Evolutionary conservation across 2,113 vertebrate genomes (phyloP).

Genomic region (Lamprologus ornatipinnis): DNA sequence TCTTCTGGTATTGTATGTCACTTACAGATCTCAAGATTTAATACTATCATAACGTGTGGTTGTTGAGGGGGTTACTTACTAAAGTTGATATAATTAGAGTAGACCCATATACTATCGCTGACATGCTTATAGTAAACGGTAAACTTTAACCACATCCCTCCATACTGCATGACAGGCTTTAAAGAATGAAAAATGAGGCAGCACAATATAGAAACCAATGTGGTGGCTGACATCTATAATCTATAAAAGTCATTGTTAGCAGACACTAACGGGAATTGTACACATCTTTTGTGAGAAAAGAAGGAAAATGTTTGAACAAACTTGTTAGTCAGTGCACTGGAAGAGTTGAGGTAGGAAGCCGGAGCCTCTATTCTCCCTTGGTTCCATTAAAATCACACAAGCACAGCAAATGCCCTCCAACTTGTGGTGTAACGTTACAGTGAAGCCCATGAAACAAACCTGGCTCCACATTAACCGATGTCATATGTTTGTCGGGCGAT

Average conservation of each 20-base stretch:
- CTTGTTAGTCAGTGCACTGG: conserved; percentile 29
- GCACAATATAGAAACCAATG: not conserved
- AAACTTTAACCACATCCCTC: not conserved
- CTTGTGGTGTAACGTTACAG: conserved; percentile 57
- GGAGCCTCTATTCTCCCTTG: conserved; percentile 23
- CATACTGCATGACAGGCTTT: not conserved
- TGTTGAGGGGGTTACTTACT: not conserved
- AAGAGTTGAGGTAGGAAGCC: not conserved
- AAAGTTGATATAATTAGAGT: not conserved
- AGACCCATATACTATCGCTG: not conserved
- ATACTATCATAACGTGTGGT: not conserved
- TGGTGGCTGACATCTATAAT: not conserved
- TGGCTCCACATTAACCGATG: conserved; percentile 47
- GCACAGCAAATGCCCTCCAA: conserved; percentile 49
- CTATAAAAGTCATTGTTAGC: conserved; percentile 55
- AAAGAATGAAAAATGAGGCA: not conserved
- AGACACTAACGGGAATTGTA: not conserved
- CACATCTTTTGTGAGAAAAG: conserved; percentile 3
- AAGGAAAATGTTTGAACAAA: conserved; percentile 34
- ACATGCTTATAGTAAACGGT: not conserved
- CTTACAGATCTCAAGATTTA: not conserved
- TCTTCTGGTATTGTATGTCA: not conserved
- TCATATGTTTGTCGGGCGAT: conserved; percentile 43
- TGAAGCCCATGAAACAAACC: conserved; percentile 48
- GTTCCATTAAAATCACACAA: conserved; percentile 63